These are phyloP conservation scores for Patella depressa DNA, from an alignment of 2,888 invertebrate species.

Conservation along the genomic window DNA sequence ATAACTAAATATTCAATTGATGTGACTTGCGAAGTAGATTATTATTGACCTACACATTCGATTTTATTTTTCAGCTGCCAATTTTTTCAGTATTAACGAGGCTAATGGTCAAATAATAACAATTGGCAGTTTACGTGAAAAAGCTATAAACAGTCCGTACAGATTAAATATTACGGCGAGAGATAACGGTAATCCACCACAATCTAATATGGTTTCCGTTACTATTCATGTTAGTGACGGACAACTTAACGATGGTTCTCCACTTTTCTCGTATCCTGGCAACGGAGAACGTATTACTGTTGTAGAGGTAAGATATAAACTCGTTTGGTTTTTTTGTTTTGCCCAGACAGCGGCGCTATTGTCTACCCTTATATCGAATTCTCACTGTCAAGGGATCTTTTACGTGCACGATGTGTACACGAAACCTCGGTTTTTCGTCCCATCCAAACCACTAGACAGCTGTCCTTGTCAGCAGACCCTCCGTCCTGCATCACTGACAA, in stretches of 20 bases:
- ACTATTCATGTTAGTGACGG: slow-evolving; percentile 73
- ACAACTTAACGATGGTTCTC: slow-evolving; percentile 52
- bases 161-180: slow-evolving; percentile 35
- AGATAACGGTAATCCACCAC: slow-evolving; percentile 49
- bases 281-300: slow-evolving; percentile 19
- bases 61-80: slow-evolving; percentile 2
- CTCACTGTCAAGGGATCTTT: too few relatives aligned
- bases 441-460: too few relatives aligned
- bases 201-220: slow-evolving; percentile 48
- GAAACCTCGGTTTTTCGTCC: too few relatives aligned
- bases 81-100: slow-evolving; percentile 20
- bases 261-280: slow-evolving; percentile 36
- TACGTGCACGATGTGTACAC: too few relatives aligned
- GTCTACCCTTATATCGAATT: too few relatives aligned
- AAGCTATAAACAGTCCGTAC: slow-evolving; percentile 20
- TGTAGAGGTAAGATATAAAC: slow-evolving; percentile 26
- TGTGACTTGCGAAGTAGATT: too few relatives aligned
- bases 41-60: too few relatives aligned
- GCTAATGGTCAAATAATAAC: slow-evolving; percentile 25
- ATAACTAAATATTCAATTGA: too few relatives aligned
- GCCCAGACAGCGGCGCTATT: too few relatives aligned
- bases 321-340: too few relatives aligned
- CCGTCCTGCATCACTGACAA: too few relatives aligned
- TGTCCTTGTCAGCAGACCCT: too few relatives aligned
- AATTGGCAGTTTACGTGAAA: slow-evolving; percentile 5